Conservation (phyloP, 92 coral and sea anemone genomes). For the Heteractis magnifica region DNA sequence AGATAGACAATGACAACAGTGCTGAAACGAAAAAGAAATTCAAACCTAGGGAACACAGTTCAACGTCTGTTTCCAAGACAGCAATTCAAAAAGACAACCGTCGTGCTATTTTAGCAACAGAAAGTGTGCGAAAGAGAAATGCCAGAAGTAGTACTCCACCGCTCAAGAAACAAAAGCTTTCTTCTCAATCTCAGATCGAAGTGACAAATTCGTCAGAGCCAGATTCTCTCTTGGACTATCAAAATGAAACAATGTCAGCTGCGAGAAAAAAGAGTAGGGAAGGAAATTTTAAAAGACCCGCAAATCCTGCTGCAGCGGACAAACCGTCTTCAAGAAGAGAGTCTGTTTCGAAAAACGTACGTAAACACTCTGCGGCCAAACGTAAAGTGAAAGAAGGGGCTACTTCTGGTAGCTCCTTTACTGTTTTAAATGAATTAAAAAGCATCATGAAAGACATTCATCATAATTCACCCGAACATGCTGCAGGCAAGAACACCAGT, state of each 20-base stretch:
- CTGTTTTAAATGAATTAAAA: slow-evolving; percentile 4
- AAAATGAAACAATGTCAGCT: neutral
- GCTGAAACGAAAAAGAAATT: neutral
- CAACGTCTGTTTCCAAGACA: neutral
- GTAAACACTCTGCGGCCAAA: neutral
- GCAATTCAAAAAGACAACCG: neutral
- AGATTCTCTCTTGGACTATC: neutral
- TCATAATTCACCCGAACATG: neutral
- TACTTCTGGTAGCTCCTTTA: neutral
- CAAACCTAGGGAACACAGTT: neutral
- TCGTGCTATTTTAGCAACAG: neutral
- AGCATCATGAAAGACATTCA: neutral
- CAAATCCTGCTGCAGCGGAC: neutral
- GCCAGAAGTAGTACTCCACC: neutral
- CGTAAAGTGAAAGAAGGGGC: neutral
- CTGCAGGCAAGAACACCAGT: neutral
- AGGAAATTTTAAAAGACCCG: neutral
- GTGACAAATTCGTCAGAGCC: neutral
- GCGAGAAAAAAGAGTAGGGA: neutral
- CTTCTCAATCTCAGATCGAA: neutral
- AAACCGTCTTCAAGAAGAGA: no score
- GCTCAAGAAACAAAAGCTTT: neutral
- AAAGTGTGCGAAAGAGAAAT: neutral
- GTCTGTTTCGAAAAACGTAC: neutral
- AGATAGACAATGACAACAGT: neutral